These are phyloP conservation scores for Chondrosia reniformis DNA, from an alignment of 37 sponge, comb jelly and placozoan species.

Conservation along the genomic window DNA sequence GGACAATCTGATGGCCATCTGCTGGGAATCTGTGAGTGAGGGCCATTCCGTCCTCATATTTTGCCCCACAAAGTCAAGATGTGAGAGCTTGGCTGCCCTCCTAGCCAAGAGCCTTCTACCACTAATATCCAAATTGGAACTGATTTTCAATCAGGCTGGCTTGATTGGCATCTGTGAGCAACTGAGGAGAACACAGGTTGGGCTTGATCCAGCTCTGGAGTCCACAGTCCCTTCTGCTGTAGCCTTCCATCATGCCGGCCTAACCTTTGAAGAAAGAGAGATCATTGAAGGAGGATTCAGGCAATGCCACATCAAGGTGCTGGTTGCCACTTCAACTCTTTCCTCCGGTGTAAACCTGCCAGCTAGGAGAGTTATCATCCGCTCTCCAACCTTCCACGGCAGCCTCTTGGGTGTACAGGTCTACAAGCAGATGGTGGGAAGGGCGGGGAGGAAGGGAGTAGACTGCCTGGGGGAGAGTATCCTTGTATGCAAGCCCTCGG, in stretches of 20 bases:
- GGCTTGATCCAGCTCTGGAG: constrained; percentile 81
- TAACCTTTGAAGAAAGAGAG: constrained; percentile 96
- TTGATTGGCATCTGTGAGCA: constrained; percentile 65
- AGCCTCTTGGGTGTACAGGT: constrained; percentile 67
- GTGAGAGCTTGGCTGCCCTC: constrained; percentile 76
- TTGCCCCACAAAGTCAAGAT: constrained; percentile 86
- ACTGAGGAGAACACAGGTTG: constrained; percentile 75
- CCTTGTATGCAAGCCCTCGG: constrained; percentile 81
- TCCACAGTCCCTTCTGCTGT: constrained; percentile 65
- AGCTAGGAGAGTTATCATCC: constrained; percentile 91
- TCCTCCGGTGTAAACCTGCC: constrained; percentile 98
- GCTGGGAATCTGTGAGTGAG: constrained; percentile 70
- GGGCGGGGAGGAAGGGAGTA: constrained; percentile 97
- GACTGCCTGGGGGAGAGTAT: constrained; percentile 91
- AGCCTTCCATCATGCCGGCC: constrained; percentile 98
- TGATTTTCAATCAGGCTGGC: neutral
- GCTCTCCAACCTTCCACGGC: constrained; percentile 82
- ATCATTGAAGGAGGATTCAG: constrained; percentile 92
- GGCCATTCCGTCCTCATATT: constrained; percentile 94
- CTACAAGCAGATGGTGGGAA: constrained; percentile 97
- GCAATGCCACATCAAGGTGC: constrained; percentile 52
- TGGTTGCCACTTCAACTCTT: constrained; percentile 95
- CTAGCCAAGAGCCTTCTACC: constrained; percentile 31
- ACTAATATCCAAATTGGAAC: neutral
- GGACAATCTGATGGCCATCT: constrained; percentile 70